Evolutionary conservation across 2,113 vertebrate species (phyloP), one percentile per base, ranked within the genome.

Genomic region (Entomyzon cyanotis): DNA sequence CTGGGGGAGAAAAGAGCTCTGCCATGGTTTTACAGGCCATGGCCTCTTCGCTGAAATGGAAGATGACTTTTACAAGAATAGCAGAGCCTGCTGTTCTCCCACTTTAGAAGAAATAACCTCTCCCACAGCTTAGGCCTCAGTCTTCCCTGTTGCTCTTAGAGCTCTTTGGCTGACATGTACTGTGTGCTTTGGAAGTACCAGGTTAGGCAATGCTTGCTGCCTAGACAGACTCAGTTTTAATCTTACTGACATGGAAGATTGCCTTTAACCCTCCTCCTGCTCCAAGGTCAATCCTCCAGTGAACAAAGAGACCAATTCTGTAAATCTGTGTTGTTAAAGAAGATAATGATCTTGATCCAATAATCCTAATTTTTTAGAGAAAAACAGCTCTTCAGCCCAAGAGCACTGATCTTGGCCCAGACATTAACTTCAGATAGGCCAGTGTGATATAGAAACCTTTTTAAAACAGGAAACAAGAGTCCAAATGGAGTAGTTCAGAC

Each of bases 171-270:
- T 67, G 69, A 60, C 68, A 41, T 10, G 31, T 10, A 60, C 55
- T 25, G 11, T 17, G 28, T 78, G 69, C 69, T 82, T 56, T 70
- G 56, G 47, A 80, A 80, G 64, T 44, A 68, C 60, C 75, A 93
- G 52, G 47, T 78, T 86, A 92, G 69, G 76, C 93, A 95, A 93
- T 60, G 76, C 87, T 76, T 65, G 35, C 88, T 90, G 79, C 87
- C 85, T 68, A 93, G 79, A 78, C 93, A 84, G 88, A 75, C 68
- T 60, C 10, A 2, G 64, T 64, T 94, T 90, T 96, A 96, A 96
- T 96, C 95, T 93, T 49, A 84, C 64, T 93, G 83, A 84, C 88
- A 84, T 4, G 20, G 31, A 94, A 64, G 89, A 96, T 87, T 94
- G 90, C 86, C 73, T 78, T 78, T 60, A 93, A 90, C 49, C 10